phyloP scores from a whole-genome alignment of 2,113 vertebrate species.

The Sphaerodactylus townsendi region DNA sequence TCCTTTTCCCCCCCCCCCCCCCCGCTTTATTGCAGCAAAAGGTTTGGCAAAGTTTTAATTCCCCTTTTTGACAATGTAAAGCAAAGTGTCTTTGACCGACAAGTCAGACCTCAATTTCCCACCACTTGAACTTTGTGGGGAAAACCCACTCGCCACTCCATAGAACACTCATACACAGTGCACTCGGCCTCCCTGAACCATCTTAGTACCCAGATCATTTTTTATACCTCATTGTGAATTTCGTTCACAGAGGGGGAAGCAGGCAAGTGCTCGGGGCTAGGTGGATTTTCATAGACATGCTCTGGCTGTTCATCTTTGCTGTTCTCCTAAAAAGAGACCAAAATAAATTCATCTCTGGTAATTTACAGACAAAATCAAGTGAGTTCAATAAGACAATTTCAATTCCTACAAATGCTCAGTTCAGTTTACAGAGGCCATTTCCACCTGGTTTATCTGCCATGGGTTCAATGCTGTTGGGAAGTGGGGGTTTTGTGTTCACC shows the following conservation, averaged over 20 bases:
- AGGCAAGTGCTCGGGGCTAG: slow-evolving; percentile 46
- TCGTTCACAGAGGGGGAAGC: slow-evolving; percentile 35
- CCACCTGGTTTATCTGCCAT: no score
- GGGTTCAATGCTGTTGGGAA: no score
- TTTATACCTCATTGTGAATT: slow-evolving; percentile 67
- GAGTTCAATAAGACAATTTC: no score
- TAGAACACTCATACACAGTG: background rate
- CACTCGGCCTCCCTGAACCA: background rate
- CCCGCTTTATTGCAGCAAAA: background rate
- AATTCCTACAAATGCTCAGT: no score
- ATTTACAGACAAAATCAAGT: no score
- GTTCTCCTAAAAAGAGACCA: slow-evolving; percentile 57
- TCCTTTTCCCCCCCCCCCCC: background rate
- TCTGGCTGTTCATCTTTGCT: background rate
- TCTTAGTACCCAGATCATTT: background rate
- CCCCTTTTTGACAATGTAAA: no score
- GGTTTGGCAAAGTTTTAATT: background rate
- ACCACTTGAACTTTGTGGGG: background rate
- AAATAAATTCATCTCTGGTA: no score
- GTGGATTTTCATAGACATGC: slow-evolving; percentile 19
- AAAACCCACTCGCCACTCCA: background rate
- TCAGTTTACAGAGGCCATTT: no score
- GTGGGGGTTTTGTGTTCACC: no score
- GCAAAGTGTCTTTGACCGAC: no score
- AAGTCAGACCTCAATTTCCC: no score